Conservation (phyloP, 2,797 vertebrate genomes). For the Pagetopsis macropterus region DNA sequence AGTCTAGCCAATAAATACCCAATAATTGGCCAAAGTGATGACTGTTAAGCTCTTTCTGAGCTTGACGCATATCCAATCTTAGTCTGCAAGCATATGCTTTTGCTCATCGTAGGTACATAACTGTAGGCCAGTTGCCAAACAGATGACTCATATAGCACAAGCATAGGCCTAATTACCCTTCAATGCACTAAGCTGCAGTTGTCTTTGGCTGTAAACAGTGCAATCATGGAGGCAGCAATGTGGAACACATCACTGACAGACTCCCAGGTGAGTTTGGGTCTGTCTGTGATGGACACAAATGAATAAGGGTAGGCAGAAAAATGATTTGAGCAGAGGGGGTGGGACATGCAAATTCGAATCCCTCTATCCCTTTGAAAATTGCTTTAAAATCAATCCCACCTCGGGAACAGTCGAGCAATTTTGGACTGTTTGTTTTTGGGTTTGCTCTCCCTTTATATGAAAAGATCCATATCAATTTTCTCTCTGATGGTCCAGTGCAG, state of each 20-base stretch:
- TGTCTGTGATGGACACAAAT: conserved; percentile 66
- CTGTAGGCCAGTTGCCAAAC: conserved; percentile 33
- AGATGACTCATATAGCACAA: conserved; percentile 59
- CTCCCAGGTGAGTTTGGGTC: conserved; percentile 70
- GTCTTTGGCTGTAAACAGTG: conserved; percentile 76
- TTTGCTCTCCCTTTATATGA: conserved; percentile 27
- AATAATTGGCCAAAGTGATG: background rate
- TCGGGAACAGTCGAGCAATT: conserved; percentile 36
- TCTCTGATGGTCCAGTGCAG: conserved; percentile 12
- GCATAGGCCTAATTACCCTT: conserved; percentile 68
- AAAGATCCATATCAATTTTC: conserved; percentile 26
- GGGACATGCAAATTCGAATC: conserved; percentile 42
- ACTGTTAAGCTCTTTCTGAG: conserved; percentile 12
- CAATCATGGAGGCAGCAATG: conserved; percentile 75
- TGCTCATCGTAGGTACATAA: conserved; percentile 35
- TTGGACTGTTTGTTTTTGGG: conserved; percentile 44
- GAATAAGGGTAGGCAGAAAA: conserved; percentile 54
- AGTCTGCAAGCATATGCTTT: conserved; percentile 15
- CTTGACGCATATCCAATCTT: conserved; percentile 25
- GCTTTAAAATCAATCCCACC: conserved; percentile 42
- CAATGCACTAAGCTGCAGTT: conserved; percentile 63
- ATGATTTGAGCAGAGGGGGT: conserved; percentile 29
- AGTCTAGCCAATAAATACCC: conserved; percentile 4
- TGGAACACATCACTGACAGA: conserved; percentile 68
- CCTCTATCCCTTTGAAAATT: conserved; percentile 32